phyloP scores from a whole-genome alignment of 2,797 vertebrate species.

The Cirrhinus molitorella region DNA sequence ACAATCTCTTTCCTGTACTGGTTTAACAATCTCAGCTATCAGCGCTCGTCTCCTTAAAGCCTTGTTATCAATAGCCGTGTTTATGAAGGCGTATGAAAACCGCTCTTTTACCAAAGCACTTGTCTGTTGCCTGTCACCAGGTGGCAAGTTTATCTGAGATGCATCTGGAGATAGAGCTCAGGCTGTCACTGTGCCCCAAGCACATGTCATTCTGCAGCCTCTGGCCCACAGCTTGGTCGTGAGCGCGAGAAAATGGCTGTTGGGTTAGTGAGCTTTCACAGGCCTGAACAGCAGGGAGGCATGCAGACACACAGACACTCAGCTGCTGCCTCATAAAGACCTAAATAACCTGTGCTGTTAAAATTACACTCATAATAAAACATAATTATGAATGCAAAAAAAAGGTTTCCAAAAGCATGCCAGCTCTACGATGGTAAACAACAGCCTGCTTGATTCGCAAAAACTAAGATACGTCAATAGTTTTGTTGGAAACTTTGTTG shows the following conservation, averaged over 20 bases:
- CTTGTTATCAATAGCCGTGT: slow-evolving; percentile 43
- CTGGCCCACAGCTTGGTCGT: background rate
- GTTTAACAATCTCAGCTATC: slow-evolving; percentile 58
- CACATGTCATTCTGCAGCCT: slow-evolving; percentile 37
- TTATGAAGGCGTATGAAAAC: slow-evolving; percentile 39
- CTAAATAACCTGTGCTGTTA: slow-evolving; percentile 41
- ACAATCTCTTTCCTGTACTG: slow-evolving; percentile 41
- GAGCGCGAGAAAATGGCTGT: slow-evolving; percentile 46
- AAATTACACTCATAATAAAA: slow-evolving; percentile 43
- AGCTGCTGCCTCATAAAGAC: slow-evolving; percentile 56
- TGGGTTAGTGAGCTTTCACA: slow-evolving; percentile 51
- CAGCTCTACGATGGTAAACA: background rate
- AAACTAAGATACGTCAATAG: background rate
- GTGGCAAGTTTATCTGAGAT: slow-evolving; percentile 50
- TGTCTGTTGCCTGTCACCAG: slow-evolving; percentile 60
- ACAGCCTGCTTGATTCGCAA: background rate
- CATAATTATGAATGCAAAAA: slow-evolving; percentile 35
- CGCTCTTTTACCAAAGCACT: slow-evolving; percentile 38
- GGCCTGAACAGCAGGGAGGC: slow-evolving; percentile 58
- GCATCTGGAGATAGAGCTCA: slow-evolving; percentile 48
- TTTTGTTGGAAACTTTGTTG: background rate
- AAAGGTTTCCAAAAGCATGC: background rate
- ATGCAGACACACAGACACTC: slow-evolving; percentile 41
- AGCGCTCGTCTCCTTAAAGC: slow-evolving; percentile 65
- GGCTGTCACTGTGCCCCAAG: slow-evolving; percentile 22